Evolutionary conservation across 2,888 invertebrate species (phyloP).

Genomic region (Magallana nippona): DNA sequence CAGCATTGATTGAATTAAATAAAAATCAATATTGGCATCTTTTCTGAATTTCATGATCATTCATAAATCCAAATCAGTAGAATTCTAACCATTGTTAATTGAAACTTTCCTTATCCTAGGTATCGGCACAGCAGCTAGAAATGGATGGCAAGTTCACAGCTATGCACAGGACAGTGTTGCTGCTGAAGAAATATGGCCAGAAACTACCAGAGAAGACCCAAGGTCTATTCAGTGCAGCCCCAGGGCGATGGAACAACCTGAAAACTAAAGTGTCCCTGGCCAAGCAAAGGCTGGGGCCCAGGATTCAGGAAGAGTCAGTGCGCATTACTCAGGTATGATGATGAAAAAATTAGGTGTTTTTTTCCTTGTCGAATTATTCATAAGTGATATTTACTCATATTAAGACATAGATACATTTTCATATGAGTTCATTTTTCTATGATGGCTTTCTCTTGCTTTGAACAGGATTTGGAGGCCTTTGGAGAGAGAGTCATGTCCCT

Average conservation of each 20-base stretch:
- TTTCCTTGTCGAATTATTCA: no score
- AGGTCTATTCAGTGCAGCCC: slow-evolving; percentile 76
- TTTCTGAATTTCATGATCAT: no score
- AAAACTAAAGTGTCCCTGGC: slow-evolving; percentile 79
- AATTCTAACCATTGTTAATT: no score
- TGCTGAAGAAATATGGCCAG: slow-evolving; percentile 78
- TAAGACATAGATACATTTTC: no score
- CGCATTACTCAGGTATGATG: slow-evolving; percentile 75
- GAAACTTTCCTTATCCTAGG: slow-evolving; percentile 60
- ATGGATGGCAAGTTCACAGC: slow-evolving; percentile 79
- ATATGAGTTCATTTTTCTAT: no score
- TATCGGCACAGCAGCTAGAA: slow-evolving; percentile 78
- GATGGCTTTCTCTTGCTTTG: slow-evolving; percentile 1
- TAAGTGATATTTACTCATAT: no score
- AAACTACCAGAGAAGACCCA: slow-evolving; percentile 75
- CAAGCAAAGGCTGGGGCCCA: slow-evolving; percentile 79
- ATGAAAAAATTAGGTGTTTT: no score
- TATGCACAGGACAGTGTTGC: slow-evolving; percentile 78
- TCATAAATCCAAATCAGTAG: no score
- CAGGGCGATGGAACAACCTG: slow-evolving; percentile 78
- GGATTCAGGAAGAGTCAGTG: slow-evolving; percentile 79
- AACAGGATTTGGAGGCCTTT: slow-evolving; percentile 78
- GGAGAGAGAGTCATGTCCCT: slow-evolving; percentile 73
- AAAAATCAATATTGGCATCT: no score
- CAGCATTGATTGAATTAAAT: no score